Evolutionary conservation across 1,140 invertebrate genomes (phyloP), one percentile per base, ranked within the genome.

Genomic region (Dinoponera quadriceps): DNA sequence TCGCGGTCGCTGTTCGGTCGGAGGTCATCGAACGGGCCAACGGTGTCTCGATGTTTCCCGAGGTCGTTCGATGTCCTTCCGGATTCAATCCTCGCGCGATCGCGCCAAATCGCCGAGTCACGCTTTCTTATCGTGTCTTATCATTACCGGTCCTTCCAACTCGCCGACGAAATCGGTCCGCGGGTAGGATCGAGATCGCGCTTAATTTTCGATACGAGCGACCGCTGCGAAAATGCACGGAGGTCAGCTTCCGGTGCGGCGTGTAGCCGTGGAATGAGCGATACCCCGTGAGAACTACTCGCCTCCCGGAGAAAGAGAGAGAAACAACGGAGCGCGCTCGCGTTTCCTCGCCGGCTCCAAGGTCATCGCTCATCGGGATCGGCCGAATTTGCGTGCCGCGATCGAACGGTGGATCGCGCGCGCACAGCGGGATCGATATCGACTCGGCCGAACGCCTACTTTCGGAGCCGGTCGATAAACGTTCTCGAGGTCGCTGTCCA

Each of bases 401-500:
- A 62, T 74, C 25, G 4, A 73, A 44, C 54, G 18, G 51, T 27
- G 20, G 55, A 73, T 59, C 9, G 25, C 33, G 55, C 33, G 38
- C 14, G 33, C n/a, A 38, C 60, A 59, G 27, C 68, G 16, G 54
- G 38, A 88, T 85, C 73, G 74, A 77, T 87, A 86, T 85, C 85
- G 85, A 86, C 68, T 62, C 85, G 44, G n/a, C 29, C 59, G 82
- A 85, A 65, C 82, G 85, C 84, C 84, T 83, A 87, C 85, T 87
- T 72, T 87, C 51, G 86, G 33, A 75, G 59, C 86, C 71, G 62
- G 22, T 74, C 85, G 75, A 88, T 88, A 73, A 87, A 88, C 80
- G 86, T 83, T 84, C 81, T 89, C 87, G 87, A 89, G 84, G 85
- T 89, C 88, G 87, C 73, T 88, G 88, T 89, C 88, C 88, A 89